Base-by-base conservation (phyloP, 2,797 vertebrate genomes). In the Falco berigora region DNA sequence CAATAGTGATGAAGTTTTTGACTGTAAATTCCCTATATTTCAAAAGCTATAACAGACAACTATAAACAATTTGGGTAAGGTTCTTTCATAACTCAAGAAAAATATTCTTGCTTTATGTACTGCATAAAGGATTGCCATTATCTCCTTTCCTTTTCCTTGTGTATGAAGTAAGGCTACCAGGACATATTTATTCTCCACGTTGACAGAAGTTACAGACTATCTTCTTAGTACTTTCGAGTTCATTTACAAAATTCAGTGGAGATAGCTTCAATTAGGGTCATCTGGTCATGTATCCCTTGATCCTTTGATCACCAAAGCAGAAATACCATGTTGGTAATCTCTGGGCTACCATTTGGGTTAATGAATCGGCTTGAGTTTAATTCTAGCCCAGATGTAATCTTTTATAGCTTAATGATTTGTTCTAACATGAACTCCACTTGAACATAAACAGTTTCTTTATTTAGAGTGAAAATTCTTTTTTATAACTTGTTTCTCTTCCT, bases 351-450 rank as follows among this genome's bases (percentile, higher is more conserved):
- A 96, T 96, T 97, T 96, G 97, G 95, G 84, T 97, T 98, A 98
- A 98, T 97, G 95, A 98, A 97, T 97, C 97, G 66, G 91, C 94
- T 97, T 98, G 97, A 97, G 95, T 98, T 98, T 97, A 97, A 98
- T 97, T 98, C 96, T 97, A 97, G 90, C 84, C 94, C 96, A 98
- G 95, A 97, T 97, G 95, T 97, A 97, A 98, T 98, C 97, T 97
- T 97, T 96, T 92, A 94, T 92, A 94, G 95, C 93, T 95, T 97
- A 96, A 95, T 96, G 97, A 97, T 97, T 97, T 97, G 95, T 94
- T 98, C 97, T 87, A 96, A 95, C 82, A 44, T 96, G 96, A 94
- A 93, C 83, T 90, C 94, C 92, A 95, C 84, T 95, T 92, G 96
- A 97, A 96, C 92, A 96, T 74, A 97, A 98, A 97, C 90, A 90